Percentiles rank a stretch among this genome's conserved stretches.
These are phyloP conservation scores for Cirrhinus molitorella DNA, from an alignment of 2,797 vertebrate genomes.

Conservation along the genomic window DNA sequence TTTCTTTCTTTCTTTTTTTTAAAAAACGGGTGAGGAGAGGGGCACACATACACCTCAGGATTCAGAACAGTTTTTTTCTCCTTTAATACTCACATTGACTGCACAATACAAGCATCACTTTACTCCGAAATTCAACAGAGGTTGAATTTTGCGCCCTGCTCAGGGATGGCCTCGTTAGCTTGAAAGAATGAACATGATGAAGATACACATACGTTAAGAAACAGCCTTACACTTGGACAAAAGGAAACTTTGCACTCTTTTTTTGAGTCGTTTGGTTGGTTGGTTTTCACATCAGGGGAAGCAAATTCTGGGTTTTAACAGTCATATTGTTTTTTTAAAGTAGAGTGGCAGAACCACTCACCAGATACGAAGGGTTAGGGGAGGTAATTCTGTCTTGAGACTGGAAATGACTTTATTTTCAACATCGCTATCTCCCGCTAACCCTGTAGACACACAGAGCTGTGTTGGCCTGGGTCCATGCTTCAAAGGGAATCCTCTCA, in stretches of 20 bases:
- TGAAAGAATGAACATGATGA: slow-evolving; percentile 87
- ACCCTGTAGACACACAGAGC: slow-evolving; percentile 39
- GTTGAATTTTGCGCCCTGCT: slow-evolving; percentile 88
- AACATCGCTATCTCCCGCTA: slow-evolving; percentile 44
- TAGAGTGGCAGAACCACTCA: slow-evolving; percentile 47
- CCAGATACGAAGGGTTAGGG: slow-evolving; percentile 54
- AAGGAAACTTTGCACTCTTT: slow-evolving; percentile 88
- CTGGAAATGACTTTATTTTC: slow-evolving; percentile 63
- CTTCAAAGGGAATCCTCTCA: slow-evolving; percentile 56
- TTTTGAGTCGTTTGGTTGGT: slow-evolving; percentile 58
- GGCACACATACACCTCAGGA: slow-evolving; percentile 83
- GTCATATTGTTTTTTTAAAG: slow-evolving; percentile 54
- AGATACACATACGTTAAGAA: slow-evolving; percentile 77
- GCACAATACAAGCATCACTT: slow-evolving; percentile 91
- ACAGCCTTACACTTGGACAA: slow-evolving; percentile 90
- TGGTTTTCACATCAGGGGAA: slow-evolving; percentile 78
- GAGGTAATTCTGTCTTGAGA: slow-evolving; percentile 61
- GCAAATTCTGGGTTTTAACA: slow-evolving; percentile 73
- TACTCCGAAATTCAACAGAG: slow-evolving; percentile 83
- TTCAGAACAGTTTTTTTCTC: slow-evolving; percentile 80
- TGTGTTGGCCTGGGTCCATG: slow-evolving; percentile 46
- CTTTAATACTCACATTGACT: slow-evolving; percentile 83
- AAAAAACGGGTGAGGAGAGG: slow-evolving; percentile 71
- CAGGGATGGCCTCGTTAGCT: slow-evolving; percentile 97
- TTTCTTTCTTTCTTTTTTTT: slow-evolving; percentile 21